A percentile compares a stretch with the other conserved stretches of the same genome.
phyloP scores from a whole-genome alignment of 2,113 vertebrate species.

The Daphoenositta chrysoptera region DNA sequence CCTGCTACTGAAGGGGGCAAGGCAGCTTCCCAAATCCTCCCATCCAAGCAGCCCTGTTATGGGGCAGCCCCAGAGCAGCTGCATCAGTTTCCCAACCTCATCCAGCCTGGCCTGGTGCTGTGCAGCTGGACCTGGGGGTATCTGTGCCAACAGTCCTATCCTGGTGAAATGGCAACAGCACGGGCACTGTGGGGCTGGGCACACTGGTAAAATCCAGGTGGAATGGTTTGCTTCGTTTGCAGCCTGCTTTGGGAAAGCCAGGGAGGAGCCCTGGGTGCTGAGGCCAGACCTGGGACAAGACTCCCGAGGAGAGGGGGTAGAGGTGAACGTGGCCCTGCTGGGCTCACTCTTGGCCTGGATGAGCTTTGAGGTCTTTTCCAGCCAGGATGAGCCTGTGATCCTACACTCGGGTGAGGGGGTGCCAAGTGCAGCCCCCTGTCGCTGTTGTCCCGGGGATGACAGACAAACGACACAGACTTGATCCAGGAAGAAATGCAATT shows the following conservation, averaged over 20 bases:
- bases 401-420: fast-evolving
- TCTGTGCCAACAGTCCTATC: background rate
- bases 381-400: background rate
- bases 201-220: background rate
- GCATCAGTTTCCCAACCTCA: fast-evolving
- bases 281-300: background rate
- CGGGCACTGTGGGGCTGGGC: background rate
- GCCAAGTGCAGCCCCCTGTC: background rate
- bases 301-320: fast-evolving
- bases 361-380: background rate
- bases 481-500: no score
- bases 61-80: fast-evolving
- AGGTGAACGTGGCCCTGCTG: background rate
- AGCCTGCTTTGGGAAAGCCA: background rate
- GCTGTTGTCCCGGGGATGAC: no score
- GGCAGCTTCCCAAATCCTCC: background rate
- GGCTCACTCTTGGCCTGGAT: background rate
- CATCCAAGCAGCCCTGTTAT: background rate
- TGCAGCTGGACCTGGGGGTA: fast-evolving
- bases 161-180: fast-evolving
- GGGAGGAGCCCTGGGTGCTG: background rate
- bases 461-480: no score
- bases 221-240: background rate
- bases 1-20: background rate
- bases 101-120: background rate